phyloP scores from a whole-genome alignment of 1,140 invertebrate species.

The Danaus plexippus region DNA sequence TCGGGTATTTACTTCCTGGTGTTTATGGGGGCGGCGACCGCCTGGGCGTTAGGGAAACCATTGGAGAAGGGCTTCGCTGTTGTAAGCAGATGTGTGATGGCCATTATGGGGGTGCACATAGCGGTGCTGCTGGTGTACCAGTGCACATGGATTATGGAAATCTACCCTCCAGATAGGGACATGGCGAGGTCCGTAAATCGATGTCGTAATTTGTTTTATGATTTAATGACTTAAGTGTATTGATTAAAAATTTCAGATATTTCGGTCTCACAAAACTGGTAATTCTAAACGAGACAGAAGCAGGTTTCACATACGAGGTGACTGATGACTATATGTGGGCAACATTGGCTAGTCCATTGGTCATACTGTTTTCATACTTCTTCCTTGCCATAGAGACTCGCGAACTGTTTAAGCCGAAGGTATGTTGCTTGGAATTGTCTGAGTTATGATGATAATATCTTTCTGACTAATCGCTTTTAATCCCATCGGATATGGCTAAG shows the following conservation, averaged over 20 bases:
- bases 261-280: constrained; percentile 78
- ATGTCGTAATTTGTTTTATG: background rate
- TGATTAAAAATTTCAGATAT: constrained; percentile 71
- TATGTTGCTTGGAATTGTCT: constrained; percentile 51
- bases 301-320: constrained; percentile 46
- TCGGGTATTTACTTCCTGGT: constrained; percentile 88
- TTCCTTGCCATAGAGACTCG: constrained; percentile 80
- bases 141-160: constrained; percentile 84
- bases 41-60: constrained; percentile 88
- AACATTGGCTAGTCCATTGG: constrained; percentile 53
- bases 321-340: constrained; percentile 53
- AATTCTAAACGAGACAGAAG: constrained; percentile 63
- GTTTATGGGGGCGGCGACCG: constrained; percentile 88
- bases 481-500: constrained; percentile 16
- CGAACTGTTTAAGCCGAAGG: constrained; percentile 79
- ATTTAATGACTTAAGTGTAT: background rate
- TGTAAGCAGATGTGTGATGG: constrained; percentile 79
- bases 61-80: constrained; percentile 81
- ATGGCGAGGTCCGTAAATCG: constrained; percentile 74
- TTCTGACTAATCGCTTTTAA: constrained; percentile 6
- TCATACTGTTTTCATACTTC: constrained; percentile 82
- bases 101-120: constrained; percentile 84
- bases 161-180: constrained; percentile 78
- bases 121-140: constrained; percentile 88
- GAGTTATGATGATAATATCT: too few species aligned